Conservation (phyloP, 1,140 invertebrate genomes). For the Leptinotarsa texana region DNA sequence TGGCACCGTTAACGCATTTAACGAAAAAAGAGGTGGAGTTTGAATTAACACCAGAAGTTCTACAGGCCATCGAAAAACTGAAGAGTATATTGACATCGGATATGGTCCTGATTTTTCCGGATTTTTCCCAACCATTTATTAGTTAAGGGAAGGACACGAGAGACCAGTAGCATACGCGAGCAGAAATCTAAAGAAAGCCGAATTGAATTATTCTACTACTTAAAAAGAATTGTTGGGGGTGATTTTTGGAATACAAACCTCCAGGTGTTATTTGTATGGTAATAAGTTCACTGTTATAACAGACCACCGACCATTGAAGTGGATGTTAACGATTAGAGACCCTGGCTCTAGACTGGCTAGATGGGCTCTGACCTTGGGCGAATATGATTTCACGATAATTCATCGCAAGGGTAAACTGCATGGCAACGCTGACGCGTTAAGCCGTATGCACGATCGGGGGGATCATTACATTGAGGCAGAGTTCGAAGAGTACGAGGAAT, state of each 20-base stretch:
- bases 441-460: background rate
- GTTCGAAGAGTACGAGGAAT: background rate
- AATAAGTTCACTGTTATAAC: conserved; percentile 17
- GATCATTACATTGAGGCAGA: background rate
- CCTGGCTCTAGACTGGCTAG: conserved; percentile 22
- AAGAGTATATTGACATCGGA: conserved; percentile 29
- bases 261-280: background rate
- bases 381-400: conserved; percentile 25
- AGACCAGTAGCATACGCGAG: conserved; percentile 11
- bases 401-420: conserved; percentile 10
- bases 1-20: conserved; percentile 14
- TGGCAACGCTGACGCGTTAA: conserved; percentile 10
- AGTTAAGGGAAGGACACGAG: background rate
- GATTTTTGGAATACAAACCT: conserved; percentile 9
- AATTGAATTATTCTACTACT: conserved; percentile 22
- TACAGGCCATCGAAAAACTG: conserved; percentile 6
- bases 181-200: conserved; percentile 13
- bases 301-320: conserved; percentile 25
- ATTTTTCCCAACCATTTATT: conserved; percentile 50
- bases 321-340: conserved; percentile 28
- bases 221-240: conserved; percentile 27
- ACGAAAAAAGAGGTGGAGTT: conserved; percentile 18
- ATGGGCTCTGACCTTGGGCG: conserved; percentile 21
- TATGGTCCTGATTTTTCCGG: conserved; percentile 42
- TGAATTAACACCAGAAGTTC: background rate